Evolutionary conservation across 2,888 invertebrate genomes (phyloP), one percentile per base, ranked within the genome.

Genomic region (Trilocha varians): DNA sequence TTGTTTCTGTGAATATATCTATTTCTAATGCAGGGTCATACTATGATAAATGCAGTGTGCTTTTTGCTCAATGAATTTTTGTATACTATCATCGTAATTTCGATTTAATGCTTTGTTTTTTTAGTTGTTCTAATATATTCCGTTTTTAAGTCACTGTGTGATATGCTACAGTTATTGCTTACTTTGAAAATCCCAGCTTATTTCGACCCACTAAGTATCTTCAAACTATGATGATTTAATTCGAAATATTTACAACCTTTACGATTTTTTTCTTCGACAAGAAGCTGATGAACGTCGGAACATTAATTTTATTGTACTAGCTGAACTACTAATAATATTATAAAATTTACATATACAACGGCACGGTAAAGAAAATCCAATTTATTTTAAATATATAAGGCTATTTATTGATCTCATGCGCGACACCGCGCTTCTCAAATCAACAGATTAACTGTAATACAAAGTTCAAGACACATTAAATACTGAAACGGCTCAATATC

Each of bases 361-460:
- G 25, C 25, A 25, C 25, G 25, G 25, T 25, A 9, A 25, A 11
- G 25, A 33, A 25, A 25, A 25, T 25, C 6, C 25, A 25, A 25
- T 25, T 25, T 6, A 25, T 25, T 6, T 25, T 25, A 25, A 25
- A 25, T 25, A 25, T 11, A 25, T 25, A 25, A 4, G 25, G 11
- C 25, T 25, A 25, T 25, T 25, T 25, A 25, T 25, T 25, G 25
- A 25, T 25, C 25, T 25, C 25, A 25, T 25, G 5, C 25, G 8
- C 42, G 46, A 44, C 50, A 57, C 11, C 25, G 11, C 25, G 11
- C 25, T 25, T 9, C 25, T 6, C 4, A 25, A 25, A 9, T 11
- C 18, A 18, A 18, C 8, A 18, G 2, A 25, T 9, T 25, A 9
- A 25, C 25, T 25, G 4, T 25, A 2, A 25, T 25, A 3, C 11